Evolutionary conservation across 2,797 vertebrate genomes (phyloP), one percentile per base, ranked within the genome.

Genomic region (Cetoscarus ocellatus): DNA sequence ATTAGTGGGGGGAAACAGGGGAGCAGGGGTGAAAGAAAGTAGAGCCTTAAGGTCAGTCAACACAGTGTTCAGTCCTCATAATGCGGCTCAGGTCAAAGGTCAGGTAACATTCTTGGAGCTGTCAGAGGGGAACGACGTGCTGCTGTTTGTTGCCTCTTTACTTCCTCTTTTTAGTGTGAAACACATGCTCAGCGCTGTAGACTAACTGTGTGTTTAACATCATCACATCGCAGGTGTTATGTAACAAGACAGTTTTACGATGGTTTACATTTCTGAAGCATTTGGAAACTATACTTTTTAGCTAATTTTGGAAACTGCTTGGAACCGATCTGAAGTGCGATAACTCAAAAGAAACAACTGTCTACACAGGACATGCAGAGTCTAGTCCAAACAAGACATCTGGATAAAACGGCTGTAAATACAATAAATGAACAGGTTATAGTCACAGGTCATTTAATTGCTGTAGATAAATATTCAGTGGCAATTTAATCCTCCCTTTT

Each of bases 51-150:
- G n/a, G 54, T 68, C 40, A 52, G 50, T 42, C 56, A 55, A 62
- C 62, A 75, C 67, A 55, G 61, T 77, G 77, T 77, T 77, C 17
- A 82, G 80, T 77, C 73, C 49, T 49, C 67, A 50, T 61, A 57
- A 72, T 76, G 75, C 47, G 55, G 73, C 72, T 76, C 53, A 51
- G 88, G 85, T 86, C 90, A 90, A 80, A 89, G 89, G 88, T 88
- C 67, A 75, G 71, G 7, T 18, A 38, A 67, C 85, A 86, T 84
- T 88, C 85, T 79, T 83, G 67, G 73, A 36, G 70, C 67, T 88
- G 83, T 87, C 84, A 86, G 57, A 47, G 61, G 71, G 83, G 78
- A 88, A 45, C 18, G 71, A 84, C 84, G 83, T 80, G 86, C 82
- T 85, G 67, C 72, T 54, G 85, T 85, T 82, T 78, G 70, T 83